Evolutionary conservation across 2,113 vertebrate species (phyloP), one percentile per base, ranked within the genome.

Genomic region (Capricornis sumatraensis): DNA sequence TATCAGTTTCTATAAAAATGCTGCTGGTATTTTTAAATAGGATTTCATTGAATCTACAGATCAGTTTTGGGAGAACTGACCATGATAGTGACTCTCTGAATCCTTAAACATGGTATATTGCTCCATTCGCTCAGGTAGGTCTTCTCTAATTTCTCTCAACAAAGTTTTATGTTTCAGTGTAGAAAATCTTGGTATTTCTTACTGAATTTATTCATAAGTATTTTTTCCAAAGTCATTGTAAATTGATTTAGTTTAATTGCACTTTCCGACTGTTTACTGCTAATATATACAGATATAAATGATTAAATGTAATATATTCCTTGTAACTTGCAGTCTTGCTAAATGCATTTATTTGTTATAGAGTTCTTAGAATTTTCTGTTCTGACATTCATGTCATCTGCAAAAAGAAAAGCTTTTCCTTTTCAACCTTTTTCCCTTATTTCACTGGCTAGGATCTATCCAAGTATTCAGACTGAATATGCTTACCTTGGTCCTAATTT

Each of bases 171-270:
- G 9, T 85, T 86, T 79, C 52, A 45, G 12, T 27, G 28, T 84
- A 79, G 40, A 58, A 93, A 86, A 52, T 33, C 50, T 60, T 95
- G 58, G 43, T 17, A 90, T 86, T 21, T 10, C 88, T 88, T 88
- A 40, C n/a, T 67, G 57, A 76, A 33, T 83, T 78, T 50, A n/a
- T 88, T 76, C 74, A 7, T n/a, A 84, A 89, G 57, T 52, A 45
- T 67, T 87, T 95, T 93, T 86, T 95, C 79, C 45, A 86, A 71
- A 93, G 36, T 43, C 71, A 55, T 89, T 90, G 27, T 71, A 81
- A 90, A 50, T 93, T 33, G 1, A 43, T 57, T 92, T 84, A 17
- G 55, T 84, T 78, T 79, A 27, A 58, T 92, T 97, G 67, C 0
- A 50, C 76, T 90, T 90, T 74, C 16, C 0, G 6, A 27, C 13